These are phyloP conservation scores for Scomber colias DNA, from an alignment of 2,113 vertebrate species.

Conservation along the genomic window DNA sequence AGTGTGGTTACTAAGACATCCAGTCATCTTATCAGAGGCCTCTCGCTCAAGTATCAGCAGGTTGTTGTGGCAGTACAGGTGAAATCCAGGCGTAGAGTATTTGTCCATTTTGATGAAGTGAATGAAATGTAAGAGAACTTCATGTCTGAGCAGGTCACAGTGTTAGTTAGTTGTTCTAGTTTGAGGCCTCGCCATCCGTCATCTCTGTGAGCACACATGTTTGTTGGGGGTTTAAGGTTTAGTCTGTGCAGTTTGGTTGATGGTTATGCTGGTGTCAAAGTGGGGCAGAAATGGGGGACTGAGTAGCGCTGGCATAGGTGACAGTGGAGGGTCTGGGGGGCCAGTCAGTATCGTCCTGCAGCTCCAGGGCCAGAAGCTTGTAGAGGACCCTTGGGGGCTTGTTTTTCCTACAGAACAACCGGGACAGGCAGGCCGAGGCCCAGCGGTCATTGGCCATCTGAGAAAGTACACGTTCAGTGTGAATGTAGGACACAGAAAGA, in stretches of 20 bases:
- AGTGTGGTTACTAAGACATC: too few relatives aligned
- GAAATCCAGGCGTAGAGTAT: neutral
- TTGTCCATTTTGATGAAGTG: neutral
- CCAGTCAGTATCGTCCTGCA: conserved; percentile 91
- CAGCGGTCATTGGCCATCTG: conserved; percentile 86
- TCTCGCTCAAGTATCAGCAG: conserved; percentile 32
- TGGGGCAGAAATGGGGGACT: conserved; percentile 30
- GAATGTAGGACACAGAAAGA: neutral
- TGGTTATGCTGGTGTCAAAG: conserved; percentile 45
- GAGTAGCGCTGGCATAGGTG: conserved; percentile 84
- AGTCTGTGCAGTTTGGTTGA: conserved; percentile 23
- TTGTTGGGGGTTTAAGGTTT: neutral
- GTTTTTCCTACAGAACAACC: conserved; percentile 81
- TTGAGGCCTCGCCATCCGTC: neutral
- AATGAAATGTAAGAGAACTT: conserved; percentile 3
- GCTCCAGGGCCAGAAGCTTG: conserved; percentile 91
- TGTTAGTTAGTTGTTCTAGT: neutral
- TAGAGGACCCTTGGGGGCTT: conserved; percentile 88
- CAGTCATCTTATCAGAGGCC: neutral
- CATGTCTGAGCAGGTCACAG: conserved; percentile 6
- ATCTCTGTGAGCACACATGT: neutral
- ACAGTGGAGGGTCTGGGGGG: conserved; percentile 90
- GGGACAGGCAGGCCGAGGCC: conserved; percentile 82
- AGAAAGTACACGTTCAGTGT: conserved; percentile 4
- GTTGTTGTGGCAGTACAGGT: neutral